Base-by-base conservation (phyloP, 2,797 vertebrate genomes). In the Pogoniulus pusillus region DNA sequence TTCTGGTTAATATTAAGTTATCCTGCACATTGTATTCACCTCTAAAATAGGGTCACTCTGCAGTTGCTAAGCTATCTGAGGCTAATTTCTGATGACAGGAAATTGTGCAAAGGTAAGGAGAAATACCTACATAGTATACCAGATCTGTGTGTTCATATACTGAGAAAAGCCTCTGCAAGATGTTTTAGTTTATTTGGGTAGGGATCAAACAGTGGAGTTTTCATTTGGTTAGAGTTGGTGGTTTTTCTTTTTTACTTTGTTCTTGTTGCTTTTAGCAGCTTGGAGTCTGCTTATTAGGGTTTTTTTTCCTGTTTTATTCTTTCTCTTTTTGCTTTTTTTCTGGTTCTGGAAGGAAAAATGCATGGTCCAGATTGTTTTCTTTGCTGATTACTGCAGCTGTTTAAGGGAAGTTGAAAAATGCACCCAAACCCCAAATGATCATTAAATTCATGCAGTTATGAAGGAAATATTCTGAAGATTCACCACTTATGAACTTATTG, bases 331-430 rank as follows among this genome's bases (percentile, higher is more conserved):
- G 4, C 13, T 7, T 43, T 77, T 85, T 70, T 73, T 77, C 16
- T 87, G 24, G 7, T 73, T 12, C 24, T 84, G 51, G 34, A 59
- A 80, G 34, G 6, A 60, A 85, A 76, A 91, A 45, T 69, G 13
- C 4, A 53, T 65, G 16, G 17, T 63, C 27, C 14, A 41, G 22
- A 34, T 74, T 39, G 53, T 74, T 93, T 92, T 77, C 17, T 77
- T 10, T 82, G 10, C 68, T 84, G n/a, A 49, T 76, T 82, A 57
- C 62, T 66, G 59, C 63, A 82, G 58, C 78, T 82, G 29, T 65
- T 90, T 82, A 85, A 73, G 32, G 32, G 26, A 69, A 71, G 29
- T 27, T 76, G 41, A 81, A 76, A 92, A 91, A 94, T 49, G n/a
- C 35, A 84, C 32, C 45, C 26, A 73, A 70, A 27, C 7, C 34